Evolutionary conservation across 2,888 invertebrate species (phyloP).

Genomic region (Mamestra brassicae): DNA sequence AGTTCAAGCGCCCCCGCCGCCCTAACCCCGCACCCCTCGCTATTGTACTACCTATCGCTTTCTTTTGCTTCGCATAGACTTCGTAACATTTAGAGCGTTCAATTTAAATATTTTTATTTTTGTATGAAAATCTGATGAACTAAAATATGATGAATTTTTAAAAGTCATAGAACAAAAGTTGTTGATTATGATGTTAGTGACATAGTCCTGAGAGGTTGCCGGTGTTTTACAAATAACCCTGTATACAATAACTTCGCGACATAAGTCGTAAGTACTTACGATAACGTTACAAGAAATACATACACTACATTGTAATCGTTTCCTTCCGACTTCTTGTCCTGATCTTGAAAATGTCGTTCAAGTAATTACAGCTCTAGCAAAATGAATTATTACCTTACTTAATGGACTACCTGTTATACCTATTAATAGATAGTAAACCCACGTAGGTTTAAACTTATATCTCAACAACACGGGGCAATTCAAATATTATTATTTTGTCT

Average conservation of each 20-base stretch:
- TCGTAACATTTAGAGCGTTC: no score
- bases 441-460: constrained; percentile 26
- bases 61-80: no score
- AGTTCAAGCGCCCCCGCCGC: no score
- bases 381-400: constrained; percentile 40
- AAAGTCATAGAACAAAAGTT: no score
- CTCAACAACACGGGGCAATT: constrained; percentile 20
- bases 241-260: not conserved
- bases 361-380: constrained; percentile 31
- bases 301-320: constrained; percentile 25
- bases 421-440: constrained; percentile 28
- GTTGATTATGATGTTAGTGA: no score
- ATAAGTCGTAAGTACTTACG: constrained; percentile 2
- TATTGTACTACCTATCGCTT: no score
- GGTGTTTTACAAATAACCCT: no score
- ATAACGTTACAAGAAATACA: constrained; percentile 42
- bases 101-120: no score
- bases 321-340: constrained; percentile 63
- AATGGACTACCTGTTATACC: constrained; percentile 14
- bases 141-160: no score
- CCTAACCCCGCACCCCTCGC: no score
- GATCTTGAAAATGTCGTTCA: constrained; percentile 43
- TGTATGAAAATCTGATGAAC: no score
- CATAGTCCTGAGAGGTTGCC: no score
- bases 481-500: constrained; percentile 37